Percentiles rank a stretch among this genome's conserved stretches.
These are phyloP conservation scores for Lanius collurio DNA, from an alignment of 2,113 vertebrate species.

Conservation along the genomic window DNA sequence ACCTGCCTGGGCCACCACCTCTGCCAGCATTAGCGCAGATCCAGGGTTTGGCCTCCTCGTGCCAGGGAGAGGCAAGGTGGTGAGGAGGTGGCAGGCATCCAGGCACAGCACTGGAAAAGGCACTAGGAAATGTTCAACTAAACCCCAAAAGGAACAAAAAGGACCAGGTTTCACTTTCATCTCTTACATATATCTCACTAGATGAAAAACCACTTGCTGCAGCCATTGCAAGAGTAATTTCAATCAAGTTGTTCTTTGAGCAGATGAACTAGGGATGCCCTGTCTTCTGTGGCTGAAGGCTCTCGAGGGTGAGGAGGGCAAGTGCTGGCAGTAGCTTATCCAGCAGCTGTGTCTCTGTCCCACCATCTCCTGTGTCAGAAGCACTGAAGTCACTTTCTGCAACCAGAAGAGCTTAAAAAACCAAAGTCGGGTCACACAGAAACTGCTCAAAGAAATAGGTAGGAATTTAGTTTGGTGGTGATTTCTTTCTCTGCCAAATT, in stretches of 20 bases:
- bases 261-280: not conserved
- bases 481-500: not conserved
- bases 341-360: not conserved
- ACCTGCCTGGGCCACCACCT: not conserved
- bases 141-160: not conserved
- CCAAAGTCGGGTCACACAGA: not conserved
- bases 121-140: not conserved
- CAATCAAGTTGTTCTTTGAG: not conserved
- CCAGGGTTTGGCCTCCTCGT: too few relatives aligned
- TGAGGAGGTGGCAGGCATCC: not conserved
- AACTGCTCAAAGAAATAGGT: not conserved
- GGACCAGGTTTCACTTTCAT: not conserved
- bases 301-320: not conserved
- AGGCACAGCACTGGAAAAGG: not conserved
- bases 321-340: not conserved
- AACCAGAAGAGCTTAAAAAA: not conserved
- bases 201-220: not conserved
- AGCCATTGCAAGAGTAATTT: not conserved
- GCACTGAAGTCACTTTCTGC: accelerated
- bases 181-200: not conserved
- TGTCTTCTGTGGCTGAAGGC: not conserved
- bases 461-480: not conserved
- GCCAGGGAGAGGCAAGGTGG: not conserved
- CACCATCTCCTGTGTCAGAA: accelerated
- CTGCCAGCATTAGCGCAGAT: not conserved